These are phyloP conservation scores for Steromphala cineraria DNA, from an alignment of 2,888 invertebrate genomes.

Conservation along the genomic window DNA sequence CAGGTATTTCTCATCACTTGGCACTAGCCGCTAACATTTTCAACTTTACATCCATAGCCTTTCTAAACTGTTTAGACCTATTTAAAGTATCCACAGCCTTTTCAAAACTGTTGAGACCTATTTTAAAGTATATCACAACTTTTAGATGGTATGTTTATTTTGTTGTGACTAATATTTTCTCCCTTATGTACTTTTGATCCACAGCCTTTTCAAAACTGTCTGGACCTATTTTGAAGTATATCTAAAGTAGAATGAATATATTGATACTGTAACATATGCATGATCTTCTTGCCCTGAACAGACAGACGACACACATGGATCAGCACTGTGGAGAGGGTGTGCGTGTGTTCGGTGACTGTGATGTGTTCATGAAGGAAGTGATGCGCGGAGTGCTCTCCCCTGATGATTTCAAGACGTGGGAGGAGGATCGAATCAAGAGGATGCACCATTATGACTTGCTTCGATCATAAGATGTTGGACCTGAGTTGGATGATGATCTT, in stretches of 20 bases:
- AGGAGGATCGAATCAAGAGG: constrained; percentile 43
- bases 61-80: no score
- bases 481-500: no score
- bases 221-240: no score
- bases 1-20: constrained; percentile 46
- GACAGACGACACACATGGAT: constrained; percentile 60
- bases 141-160: no score
- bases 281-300: constrained; percentile 20
- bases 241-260: no score
- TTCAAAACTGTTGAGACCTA: no score
- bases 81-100: no score
- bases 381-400: constrained; percentile 48
- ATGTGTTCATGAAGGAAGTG: constrained; percentile 55
- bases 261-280: no score
- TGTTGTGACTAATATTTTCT: no score
- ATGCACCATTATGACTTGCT: constrained; percentile 48
- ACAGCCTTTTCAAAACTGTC: no score
- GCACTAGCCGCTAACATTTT: neutral
- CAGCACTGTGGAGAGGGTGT: constrained; percentile 41
- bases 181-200: no score
- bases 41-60: neutral
- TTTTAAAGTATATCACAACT: no score
- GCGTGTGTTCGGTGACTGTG: constrained; percentile 67
- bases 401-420: constrained; percentile 49
- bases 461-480: neutral